A percentile compares a stretch with the other conserved stretches of the same genome.
phyloP scores from a whole-genome alignment of 2,888 invertebrate species.

The Drosophila melanosoma region DNA sequence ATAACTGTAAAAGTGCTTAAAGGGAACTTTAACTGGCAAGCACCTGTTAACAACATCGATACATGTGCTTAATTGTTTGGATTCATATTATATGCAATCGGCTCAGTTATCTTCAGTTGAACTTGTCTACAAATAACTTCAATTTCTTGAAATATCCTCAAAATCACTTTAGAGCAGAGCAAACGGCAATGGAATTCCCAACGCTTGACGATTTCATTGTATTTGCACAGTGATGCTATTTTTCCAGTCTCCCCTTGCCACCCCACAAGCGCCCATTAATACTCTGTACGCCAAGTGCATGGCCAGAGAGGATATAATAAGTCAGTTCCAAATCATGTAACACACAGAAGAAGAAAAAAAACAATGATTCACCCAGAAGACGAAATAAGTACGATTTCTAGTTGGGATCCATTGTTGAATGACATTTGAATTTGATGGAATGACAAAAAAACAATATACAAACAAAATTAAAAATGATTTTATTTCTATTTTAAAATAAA shows the following conservation, averaged over 20 bases:
- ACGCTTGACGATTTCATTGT: conserved; percentile 1
- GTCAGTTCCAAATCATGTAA: neutral
- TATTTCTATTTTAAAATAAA: neutral
- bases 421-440: neutral
- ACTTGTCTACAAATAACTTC: neutral
- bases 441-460: neutral
- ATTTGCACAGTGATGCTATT: neutral
- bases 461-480: neutral
- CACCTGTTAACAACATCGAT: neutral
- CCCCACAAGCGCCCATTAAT: neutral
- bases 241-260: neutral
- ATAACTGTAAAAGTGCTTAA: neutral
- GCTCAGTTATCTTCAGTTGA: neutral
- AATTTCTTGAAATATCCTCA: conserved; percentile 1
- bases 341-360: neutral
- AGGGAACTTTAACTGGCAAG: neutral
- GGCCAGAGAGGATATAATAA: neutral
- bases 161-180: neutral
- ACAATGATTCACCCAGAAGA: neutral
- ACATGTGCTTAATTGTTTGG: neutral
- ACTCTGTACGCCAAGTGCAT: neutral
- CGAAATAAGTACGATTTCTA: neutral
- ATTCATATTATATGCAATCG: neutral
- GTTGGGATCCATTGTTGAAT: no score
- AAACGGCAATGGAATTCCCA: neutral